These are phyloP conservation scores for Plumapathes pennacea DNA, from an alignment of 92 coral and sea anemone species.

Conservation along the genomic window DNA sequence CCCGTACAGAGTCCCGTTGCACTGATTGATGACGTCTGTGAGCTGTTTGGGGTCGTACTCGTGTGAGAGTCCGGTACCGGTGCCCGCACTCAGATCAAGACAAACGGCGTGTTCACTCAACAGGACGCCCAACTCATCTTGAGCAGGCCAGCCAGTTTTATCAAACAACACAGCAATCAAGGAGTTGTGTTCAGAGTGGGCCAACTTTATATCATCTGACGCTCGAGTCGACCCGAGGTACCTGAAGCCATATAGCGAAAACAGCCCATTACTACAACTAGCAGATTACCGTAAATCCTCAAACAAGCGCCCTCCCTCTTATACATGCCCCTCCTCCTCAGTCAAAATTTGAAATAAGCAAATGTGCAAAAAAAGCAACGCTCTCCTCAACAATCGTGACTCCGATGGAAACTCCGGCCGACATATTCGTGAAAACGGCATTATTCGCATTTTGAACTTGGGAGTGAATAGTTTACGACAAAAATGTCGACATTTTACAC, in stretches of 20 bases:
- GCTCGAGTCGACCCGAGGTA: slow-evolving; percentile 73
- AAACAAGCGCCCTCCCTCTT: too few relatives aligned
- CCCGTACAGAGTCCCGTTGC: slow-evolving; percentile 84
- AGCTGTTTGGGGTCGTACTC: slow-evolving; percentile 83
- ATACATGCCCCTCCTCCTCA: too few relatives aligned
- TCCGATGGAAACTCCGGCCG: too few relatives aligned
- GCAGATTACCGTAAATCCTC: too few relatives aligned
- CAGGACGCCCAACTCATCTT: slow-evolving; percentile 53
- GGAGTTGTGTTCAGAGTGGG: slow-evolving; percentile 66
- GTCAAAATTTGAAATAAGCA: too few relatives aligned
- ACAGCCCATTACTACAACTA: too few relatives aligned
- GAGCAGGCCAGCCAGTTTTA: slow-evolving; percentile 57
- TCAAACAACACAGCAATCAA: slow-evolving; percentile 75
- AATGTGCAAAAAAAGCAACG: too few relatives aligned
- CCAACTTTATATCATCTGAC: slow-evolving; percentile 63
- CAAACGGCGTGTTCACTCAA: slow-evolving; percentile 71
- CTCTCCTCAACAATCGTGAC: too few relatives aligned
- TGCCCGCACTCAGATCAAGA: slow-evolving; percentile 77
- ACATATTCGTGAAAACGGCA: too few relatives aligned
- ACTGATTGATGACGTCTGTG: slow-evolving; percentile 55
- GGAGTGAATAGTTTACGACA: too few relatives aligned
- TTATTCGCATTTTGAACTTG: too few relatives aligned
- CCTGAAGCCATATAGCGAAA: slow-evolving; percentile 22
- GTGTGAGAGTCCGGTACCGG: slow-evolving; percentile 83
- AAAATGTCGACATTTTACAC: too few relatives aligned